Base-by-base conservation (phyloP, 2,888 invertebrate species). In the Graphium colonna region DNA sequence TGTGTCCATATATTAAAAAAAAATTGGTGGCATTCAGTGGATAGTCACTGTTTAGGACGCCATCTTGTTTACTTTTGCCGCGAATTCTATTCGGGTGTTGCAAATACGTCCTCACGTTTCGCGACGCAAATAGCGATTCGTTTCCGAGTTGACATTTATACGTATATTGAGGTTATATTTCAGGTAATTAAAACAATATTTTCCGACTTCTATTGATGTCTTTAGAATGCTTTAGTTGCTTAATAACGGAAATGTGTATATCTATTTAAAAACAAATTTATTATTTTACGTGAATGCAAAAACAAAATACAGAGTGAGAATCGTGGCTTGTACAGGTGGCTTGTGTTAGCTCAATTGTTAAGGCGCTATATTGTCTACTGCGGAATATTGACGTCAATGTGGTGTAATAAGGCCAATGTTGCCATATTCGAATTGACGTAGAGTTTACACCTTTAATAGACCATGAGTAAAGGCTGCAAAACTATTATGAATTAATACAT, bases 41-140 rank as follows among this genome's bases (percentile, higher is more conserved):
- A 80, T 80, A 83, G 80, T 71, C 77, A 63, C 48, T 55, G 57
- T 68, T 60, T 61, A 57, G 60, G 60, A 57, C 51, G 68, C 65
- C 67, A 62, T 70, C 62, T 68, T 68, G 63, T 64, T 63, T 40
- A 61, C 68, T 63, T 72, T 63, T 55, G 64, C 68, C n/a, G 12
- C 36, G 36, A 4, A 31, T 31, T 10, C 8, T 1, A 31, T 10
- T 21, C 21, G 21, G 12, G 13, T 13, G 1, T 12, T 26, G 17
- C n/a, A n/a, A n/a, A 12, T 15, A 42, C 21, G 15, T 31, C 31
- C 31, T 31, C 31, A 31, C 8, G 8, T 31, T 31, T 31, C 31
- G 31, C 31, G 31, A 9, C n/a, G 31, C 21, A 21, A 21, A 21
- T 21, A 5, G 21, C 21, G 21, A 21, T 21, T 21, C n/a, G n/a